phyloP scores from a whole-genome alignment of 37 sponge, comb jelly and placozoan genomes.

The Axinella damicornis region DNA sequence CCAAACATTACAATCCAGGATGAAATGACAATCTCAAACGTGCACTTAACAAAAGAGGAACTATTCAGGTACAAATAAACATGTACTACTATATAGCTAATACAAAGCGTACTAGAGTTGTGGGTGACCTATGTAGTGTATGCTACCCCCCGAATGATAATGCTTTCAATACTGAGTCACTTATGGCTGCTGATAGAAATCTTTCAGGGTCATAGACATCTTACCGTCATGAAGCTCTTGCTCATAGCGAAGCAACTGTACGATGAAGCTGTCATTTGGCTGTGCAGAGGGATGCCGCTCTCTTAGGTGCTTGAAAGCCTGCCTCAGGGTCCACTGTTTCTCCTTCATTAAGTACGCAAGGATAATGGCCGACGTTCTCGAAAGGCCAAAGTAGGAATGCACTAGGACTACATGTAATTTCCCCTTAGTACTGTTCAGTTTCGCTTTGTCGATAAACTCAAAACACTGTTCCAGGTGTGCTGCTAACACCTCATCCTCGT shows the following conservation, averaged over 20 bases:
- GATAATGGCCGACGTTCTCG: conserved; percentile 57
- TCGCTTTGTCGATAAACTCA: conserved; percentile 60
- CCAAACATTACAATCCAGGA: no score
- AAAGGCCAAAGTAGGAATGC: conserved; percentile 78
- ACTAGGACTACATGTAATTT: conserved; percentile 42
- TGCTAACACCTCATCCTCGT: conserved; percentile 56
- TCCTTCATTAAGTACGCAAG: conserved; percentile 81
- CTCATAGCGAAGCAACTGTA: conserved; percentile 67
- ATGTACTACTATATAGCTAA: no score
- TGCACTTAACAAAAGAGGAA: no score
- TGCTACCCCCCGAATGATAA: no score
- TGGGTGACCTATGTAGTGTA: no score
- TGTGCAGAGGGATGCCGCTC: conserved; percentile 48
- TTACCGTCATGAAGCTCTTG: conserved; percentile 38
- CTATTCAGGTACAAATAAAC: no score
- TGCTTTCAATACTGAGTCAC: no score
- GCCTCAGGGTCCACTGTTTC: conserved; percentile 59
- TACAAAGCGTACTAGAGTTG: no score
- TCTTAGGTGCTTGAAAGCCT: conserved; percentile 53
- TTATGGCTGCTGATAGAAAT: conserved; percentile 72
- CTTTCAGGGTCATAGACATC: conserved; percentile 56
- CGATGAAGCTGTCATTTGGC: conserved; percentile 80
- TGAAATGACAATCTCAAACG: no score
- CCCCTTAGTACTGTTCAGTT: not conserved
- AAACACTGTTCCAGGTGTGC: conserved; percentile 45